Conservation (phyloP, 2,797 vertebrate species). For the Rhinogobio ventralis region DNA sequence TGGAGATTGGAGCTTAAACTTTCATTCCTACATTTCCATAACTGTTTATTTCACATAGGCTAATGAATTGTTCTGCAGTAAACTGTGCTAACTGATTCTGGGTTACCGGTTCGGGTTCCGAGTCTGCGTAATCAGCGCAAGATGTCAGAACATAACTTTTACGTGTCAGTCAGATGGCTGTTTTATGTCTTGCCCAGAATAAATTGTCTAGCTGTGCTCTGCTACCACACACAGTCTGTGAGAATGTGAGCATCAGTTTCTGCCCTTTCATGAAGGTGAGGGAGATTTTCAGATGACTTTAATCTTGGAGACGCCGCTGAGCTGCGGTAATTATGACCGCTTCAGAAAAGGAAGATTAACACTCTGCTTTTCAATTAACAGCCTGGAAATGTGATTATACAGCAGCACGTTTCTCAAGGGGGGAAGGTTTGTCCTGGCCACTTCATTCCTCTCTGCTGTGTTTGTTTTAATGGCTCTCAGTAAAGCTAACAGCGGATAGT, state of each 20-base stretch:
- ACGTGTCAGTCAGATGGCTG: no score
- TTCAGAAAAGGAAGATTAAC: conserved; percentile 59
- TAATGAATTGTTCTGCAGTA: no score
- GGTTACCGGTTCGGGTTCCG: no score
- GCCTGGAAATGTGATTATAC: conserved; percentile 61
- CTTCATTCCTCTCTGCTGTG: conserved; percentile 33
- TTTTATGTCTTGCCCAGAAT: not conserved
- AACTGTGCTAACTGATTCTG: no score
- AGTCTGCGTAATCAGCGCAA: no score
- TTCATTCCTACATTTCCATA: no score
- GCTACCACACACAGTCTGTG: not conserved
- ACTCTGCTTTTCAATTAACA: conserved; percentile 71
- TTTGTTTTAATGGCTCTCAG: conserved; percentile 47
- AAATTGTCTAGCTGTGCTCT: not conserved
- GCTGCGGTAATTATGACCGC: conserved; percentile 78
- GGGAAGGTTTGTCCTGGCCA: conserved; percentile 1
- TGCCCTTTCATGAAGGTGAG: conserved; percentile 78
- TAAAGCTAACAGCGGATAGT: conserved; percentile 37
- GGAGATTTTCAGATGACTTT: conserved; percentile 72
- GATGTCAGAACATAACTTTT: no score
- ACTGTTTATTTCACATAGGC: no score
- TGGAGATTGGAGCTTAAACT: no score
- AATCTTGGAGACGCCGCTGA: conserved; percentile 74
- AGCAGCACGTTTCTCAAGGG: conserved; percentile 50
- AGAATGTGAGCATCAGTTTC: conserved; percentile 61